Conservation (phyloP, 2,888 invertebrate species). For the Charanyca ferruginea region DNA sequence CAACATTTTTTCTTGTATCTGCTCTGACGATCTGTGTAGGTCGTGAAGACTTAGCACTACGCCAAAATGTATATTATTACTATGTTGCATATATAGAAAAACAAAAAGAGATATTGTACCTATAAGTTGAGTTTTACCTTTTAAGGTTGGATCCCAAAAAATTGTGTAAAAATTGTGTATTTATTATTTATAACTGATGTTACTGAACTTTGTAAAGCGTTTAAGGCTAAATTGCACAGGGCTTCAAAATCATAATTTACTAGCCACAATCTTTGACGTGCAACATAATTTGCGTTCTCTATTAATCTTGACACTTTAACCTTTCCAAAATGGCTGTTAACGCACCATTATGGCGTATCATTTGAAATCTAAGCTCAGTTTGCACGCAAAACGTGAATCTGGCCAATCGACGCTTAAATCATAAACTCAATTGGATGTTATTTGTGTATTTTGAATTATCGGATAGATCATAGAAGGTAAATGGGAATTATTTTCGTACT, state of each 20-base stretch:
- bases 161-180: too few species aligned
- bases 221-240: conserved; percentile 29
- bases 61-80: too few species aligned
- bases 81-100: too few species aligned
- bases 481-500: conserved; percentile 33
- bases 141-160: too few species aligned
- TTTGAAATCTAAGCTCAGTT: conserved; percentile 53
- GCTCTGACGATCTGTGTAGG: too few species aligned
- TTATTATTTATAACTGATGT: too few species aligned
- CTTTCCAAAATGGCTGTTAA: conserved; percentile 55
- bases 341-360: conserved; percentile 55
- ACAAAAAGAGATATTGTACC: too few species aligned
- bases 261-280: conserved; percentile 37
- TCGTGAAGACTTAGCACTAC: too few species aligned
- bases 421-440: conserved; percentile 48
- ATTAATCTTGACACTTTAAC: conserved; percentile 51
- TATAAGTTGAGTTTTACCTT: too few species aligned
- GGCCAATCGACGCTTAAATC: conserved; percentile 53
- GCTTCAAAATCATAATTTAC: conserved; percentile 33
- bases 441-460: conserved; percentile 45
- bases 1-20: too few species aligned
- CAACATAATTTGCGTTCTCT: conserved; percentile 49
- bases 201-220: not conserved
- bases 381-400: conserved; percentile 60
- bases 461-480: conserved; percentile 25